Percentiles rank a stretch among this genome's conserved stretches.
These are phyloP conservation scores for Pseudonaja textilis DNA, from an alignment of 2,113 vertebrate species.

Conservation along the genomic window DNA sequence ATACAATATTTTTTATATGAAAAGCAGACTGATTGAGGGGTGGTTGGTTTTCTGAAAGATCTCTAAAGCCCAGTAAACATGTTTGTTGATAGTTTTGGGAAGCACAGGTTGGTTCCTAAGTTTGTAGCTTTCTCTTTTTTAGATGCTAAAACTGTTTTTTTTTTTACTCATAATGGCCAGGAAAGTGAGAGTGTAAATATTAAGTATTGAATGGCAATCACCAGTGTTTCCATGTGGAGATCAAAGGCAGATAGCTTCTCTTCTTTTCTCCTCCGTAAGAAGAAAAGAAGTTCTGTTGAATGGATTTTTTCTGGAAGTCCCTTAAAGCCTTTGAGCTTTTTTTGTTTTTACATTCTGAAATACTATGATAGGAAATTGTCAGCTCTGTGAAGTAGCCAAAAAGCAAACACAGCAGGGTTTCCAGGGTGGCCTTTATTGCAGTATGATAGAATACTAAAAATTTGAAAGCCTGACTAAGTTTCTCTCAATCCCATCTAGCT, in stretches of 20 bases:
- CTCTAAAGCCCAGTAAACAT: neutral
- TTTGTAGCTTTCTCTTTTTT: neutral
- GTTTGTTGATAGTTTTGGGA: neutral
- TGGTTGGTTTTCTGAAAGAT: neutral
- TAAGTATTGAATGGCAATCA: neutral
- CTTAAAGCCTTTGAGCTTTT: neutral
- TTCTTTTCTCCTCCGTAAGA: neutral
- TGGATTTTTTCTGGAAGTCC: neutral
- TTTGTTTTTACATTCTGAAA: neutral
- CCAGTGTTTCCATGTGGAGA: neutral
- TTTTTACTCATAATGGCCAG: neutral
- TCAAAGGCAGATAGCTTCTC: neutral
- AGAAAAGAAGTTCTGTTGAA: neutral
- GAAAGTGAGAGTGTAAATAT: neutral
- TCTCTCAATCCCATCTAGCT: neutral
- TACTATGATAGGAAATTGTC: neutral
- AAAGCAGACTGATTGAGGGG: neutral
- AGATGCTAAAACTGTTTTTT: neutral
- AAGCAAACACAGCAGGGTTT: neutral
- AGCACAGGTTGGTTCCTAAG: neutral
- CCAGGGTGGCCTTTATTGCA: neutral
- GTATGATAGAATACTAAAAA: neutral
- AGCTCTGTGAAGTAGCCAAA: neutral
- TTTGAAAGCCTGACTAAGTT: neutral
- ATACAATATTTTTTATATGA: neutral